Evolutionary conservation across 2,113 vertebrate species (phyloP).

Genomic region (Macroglossus sobrinus): DNA sequence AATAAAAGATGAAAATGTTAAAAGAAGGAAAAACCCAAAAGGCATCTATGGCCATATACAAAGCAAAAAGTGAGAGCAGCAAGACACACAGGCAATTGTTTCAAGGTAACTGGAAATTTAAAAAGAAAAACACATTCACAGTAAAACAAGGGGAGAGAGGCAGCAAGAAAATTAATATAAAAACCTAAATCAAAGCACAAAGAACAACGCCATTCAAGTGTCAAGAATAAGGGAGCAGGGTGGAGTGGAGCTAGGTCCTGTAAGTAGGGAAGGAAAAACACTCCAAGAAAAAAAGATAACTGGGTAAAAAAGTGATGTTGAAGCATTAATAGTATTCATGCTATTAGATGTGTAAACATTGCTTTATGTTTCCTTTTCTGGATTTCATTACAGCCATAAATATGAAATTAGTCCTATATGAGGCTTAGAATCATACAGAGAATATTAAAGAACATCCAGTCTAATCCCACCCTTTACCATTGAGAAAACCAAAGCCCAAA

Average conservation of each 20-base stretch:
- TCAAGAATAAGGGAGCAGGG: background rate
- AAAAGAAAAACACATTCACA: background rate
- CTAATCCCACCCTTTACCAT: background rate
- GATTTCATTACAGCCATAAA: conserved; percentile 26
- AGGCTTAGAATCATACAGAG: background rate
- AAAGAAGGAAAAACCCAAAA: conserved; percentile 57
- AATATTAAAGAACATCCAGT: background rate
- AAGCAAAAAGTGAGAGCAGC: conserved; percentile 42
- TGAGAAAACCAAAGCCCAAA: background rate
- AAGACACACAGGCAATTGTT: conserved; percentile 50
- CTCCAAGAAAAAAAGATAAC: background rate
- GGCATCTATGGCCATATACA: conserved; percentile 70
- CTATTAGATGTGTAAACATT: background rate
- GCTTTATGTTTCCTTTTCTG: background rate
- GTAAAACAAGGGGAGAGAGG: background rate
- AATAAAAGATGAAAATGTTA: conserved; percentile 80
- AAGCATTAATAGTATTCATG: conserved; percentile 41
- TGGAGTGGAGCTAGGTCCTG: background rate
- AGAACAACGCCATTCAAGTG: conserved; percentile 5
- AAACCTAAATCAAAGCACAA: conserved; percentile 41
- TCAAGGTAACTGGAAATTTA: conserved; percentile 9
- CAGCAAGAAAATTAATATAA: conserved; percentile 2
- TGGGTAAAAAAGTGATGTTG: conserved; percentile 1
- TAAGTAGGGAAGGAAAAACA: conserved; percentile 8
- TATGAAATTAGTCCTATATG: background rate